A percentile compares a stretch with the other conserved stretches of the same genome.
Evolutionary conservation across 2,888 invertebrate genomes (phyloP).

Genomic region (Noctua janthe): DNA sequence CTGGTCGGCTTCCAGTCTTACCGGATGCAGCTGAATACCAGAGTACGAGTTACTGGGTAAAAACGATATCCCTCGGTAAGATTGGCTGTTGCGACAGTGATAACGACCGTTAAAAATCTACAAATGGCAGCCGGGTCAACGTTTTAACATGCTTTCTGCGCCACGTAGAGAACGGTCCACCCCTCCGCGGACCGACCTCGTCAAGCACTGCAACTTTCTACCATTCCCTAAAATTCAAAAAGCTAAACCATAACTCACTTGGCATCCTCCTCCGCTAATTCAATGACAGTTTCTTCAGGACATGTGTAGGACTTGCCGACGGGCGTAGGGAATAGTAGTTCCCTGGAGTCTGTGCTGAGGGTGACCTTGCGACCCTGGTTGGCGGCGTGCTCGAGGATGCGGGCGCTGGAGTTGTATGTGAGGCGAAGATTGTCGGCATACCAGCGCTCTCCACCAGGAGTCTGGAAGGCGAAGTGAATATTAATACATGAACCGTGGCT

Average conservation of each 20-base stretch:
- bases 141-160: neutral
- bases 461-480: constrained; percentile 87
- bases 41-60: neutral
- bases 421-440: constrained; percentile 95
- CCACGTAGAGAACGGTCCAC: neutral
- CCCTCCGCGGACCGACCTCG: neutral
- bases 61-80: neutral
- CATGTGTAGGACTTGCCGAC: constrained; percentile 96
- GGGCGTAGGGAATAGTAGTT: constrained; percentile 95
- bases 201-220: neutral
- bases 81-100: neutral
- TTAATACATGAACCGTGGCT: neutral
- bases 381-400: constrained; percentile 91
- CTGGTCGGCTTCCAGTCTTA: neutral
- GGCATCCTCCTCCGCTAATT: constrained; percentile 90
- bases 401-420: constrained; percentile 92
- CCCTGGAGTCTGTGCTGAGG: constrained; percentile 89
- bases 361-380: constrained; percentile 89
- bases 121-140: neutral
- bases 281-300: constrained; percentile 92
- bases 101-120: neutral
- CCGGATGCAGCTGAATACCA: neutral
- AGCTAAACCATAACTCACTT: constrained; percentile 74
- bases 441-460: constrained; percentile 97
- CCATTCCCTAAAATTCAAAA: neutral